Base-by-base conservation (phyloP, 37 sponge, comb jelly and placozoan genomes). In the Oopsacas minuta region DNA sequence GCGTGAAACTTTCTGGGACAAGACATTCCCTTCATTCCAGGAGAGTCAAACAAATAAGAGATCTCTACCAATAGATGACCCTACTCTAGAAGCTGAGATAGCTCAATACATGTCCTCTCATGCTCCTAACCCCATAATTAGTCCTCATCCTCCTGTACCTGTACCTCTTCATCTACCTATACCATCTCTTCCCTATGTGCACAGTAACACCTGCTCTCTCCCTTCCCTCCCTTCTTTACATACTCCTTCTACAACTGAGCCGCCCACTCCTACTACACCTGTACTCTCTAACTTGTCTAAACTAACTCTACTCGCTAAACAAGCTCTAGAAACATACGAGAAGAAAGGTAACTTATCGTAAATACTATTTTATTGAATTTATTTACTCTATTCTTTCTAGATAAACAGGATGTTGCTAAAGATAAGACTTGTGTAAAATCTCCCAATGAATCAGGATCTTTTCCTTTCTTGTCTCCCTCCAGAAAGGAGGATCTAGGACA, bases 1-100 rank as follows among this genome's bases (percentile, higher is more conserved):
- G 5, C 75, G 75, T 32, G 75, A 61, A 34, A 61, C 75, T 5
- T 61, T 61, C 30, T 61, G 75, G 75, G 75, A 61, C 75, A 61
- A 61, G 75, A 61, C 75, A 3, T 61, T 61, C 75, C 75, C 75
- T 12, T 61, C 75, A 25, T 61, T 61, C 75, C 75, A 61, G 22
- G 75, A 61, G 75, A 61, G 75, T n/a, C 75, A 61, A 34, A 61
- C 22, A 7, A 61, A 10, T 5, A 61, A 61, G 75, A 61, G 28
- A 34, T 3, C 75, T 3, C 17, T 17, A 22, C 51, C 51, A 12
- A 46, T 46, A 22, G 75, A 61, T 12, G 75, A 61, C 75, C 75
- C 75, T 61, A 61, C 20, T 3, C 75, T 61, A 5, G 75, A 61
- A 34, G 75, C 75, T 32, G 75, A 61, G 22, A 61, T 61, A 5